Evolutionary conservation across 1,140 invertebrate genomes (phyloP).

Genomic region (Euura lappo): DNA sequence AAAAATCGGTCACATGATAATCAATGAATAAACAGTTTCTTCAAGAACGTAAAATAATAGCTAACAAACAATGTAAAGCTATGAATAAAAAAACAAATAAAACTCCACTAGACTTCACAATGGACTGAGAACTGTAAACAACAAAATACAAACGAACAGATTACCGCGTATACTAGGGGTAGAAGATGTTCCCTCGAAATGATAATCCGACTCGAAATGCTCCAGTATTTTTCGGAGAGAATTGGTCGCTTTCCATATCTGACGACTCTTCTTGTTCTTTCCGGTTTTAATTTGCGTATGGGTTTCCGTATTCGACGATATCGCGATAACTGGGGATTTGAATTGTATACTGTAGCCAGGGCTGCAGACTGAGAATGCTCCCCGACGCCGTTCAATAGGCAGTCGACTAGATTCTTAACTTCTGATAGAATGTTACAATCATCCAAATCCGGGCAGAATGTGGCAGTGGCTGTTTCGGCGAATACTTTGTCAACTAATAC

Average conservation of each 20-base stretch:
- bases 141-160: conserved; percentile 42
- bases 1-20: no score
- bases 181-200: conserved; percentile 31
- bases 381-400: background rate
- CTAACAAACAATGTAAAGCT: no score
- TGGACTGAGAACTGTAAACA: conserved; percentile 37
- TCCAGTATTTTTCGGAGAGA: background rate
- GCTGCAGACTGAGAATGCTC: background rate
- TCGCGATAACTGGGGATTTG: background rate
- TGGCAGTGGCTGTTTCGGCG: background rate
- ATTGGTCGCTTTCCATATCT: background rate
- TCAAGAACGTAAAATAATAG: no score
- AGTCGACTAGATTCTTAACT: background rate
- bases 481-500: background rate
- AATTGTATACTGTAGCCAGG: no score
- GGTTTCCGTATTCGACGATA: background rate
- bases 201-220: background rate
- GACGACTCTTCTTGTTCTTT: background rate
- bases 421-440: background rate
- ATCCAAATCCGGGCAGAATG: background rate
- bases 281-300: background rate
- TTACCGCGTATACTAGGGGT: conserved; percentile 32
- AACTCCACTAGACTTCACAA: conserved; percentile 22
- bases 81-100: background rate
- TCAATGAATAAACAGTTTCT: no score